Evolutionary conservation across 1,140 invertebrate species (phyloP).

Genomic region (Drosophila rhopaloa): DNA sequence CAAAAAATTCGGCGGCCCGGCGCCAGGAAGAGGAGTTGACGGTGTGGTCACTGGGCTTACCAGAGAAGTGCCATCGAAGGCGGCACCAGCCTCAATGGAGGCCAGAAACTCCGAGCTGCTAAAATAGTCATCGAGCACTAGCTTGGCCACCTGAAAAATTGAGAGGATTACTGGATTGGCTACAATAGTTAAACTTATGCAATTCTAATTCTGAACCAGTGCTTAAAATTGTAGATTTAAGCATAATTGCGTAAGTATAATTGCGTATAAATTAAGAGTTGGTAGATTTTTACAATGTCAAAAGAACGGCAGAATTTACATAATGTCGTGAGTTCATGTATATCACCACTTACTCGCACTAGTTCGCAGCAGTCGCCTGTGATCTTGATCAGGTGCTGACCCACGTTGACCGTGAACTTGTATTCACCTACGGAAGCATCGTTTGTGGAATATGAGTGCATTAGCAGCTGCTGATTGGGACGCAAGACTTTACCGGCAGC

Average conservation of each 20-base stretch:
- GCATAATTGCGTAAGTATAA: too few relatives aligned
- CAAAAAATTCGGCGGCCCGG: slow-evolving; percentile 72
- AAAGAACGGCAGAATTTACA: too few relatives aligned
- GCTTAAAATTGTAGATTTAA: too few relatives aligned
- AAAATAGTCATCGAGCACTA: slow-evolving; percentile 94
- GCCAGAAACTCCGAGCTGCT: slow-evolving; percentile 83
- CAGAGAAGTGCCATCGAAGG: slow-evolving; percentile 73
- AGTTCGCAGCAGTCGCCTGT: slow-evolving; percentile 93
- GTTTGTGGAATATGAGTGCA: slow-evolving; percentile 92
- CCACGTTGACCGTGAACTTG: slow-evolving; percentile 93
- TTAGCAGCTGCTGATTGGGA: slow-evolving; percentile 86
- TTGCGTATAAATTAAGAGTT: too few relatives aligned
- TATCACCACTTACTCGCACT: slow-evolving; percentile 88
- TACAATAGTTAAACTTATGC: too few relatives aligned
- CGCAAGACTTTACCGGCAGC: slow-evolving; percentile 85
- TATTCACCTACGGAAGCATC: slow-evolving; percentile 94
- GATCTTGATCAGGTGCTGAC: slow-evolving; percentile 92
- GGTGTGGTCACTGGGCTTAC: slow-evolving; percentile 79
- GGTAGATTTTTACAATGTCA: too few relatives aligned
- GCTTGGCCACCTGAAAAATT: slow-evolving; percentile 90
- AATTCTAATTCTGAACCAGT: too few relatives aligned
- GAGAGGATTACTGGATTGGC: too few relatives aligned
- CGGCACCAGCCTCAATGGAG: slow-evolving; percentile 81
- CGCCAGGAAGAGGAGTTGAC: slow-evolving; percentile 73
- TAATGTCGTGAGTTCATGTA: too few relatives aligned